Base-by-base conservation (phyloP, 2,113 vertebrate species). In the Carlito syrichta region DNA sequence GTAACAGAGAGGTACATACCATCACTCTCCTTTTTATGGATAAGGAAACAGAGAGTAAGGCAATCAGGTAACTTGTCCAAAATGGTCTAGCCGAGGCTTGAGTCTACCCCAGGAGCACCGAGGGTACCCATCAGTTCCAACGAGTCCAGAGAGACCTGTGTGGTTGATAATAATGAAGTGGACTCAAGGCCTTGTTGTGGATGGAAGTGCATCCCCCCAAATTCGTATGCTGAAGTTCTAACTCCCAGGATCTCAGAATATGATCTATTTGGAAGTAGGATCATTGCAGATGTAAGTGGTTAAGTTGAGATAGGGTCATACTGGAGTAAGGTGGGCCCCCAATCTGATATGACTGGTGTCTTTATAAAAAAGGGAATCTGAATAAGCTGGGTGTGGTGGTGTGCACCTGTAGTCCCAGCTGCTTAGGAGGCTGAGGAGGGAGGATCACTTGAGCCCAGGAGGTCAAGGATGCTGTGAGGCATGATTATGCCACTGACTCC, bases 261-360 rank as follows among this genome's bases (percentile, higher is more conserved):
- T 10, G 22, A 58, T 14, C 52, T 27, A 71, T 7, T 35, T 48
- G 79, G 69, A 76, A 43, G n/a, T 1, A 54, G 56, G 38, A 54
- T 6, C 20, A 7, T 1, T 35, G 58, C 27, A 43, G 27, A 27
- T 16, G 20, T 12, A 45, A 45, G 5, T 30, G 12, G n/a, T 7
- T 1, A 2, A 19, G n/a, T 7, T 1, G 4, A 66, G 50, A 30
- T 4, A 35, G n/a, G 20, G 22, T n/a, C 54, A 16, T 1, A 19
- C 1, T 11, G 19, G 60, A 90, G 35, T 6, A 25, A 35, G 9
- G 40, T 2, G 6, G 84, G n/a, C 6, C 30, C 30, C 7, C 30
- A 8, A 43, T 25, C 40, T n/a, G 22, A 6, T 2, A 32, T 63
- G 69, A 35, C 81, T 11, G 12, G 13, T 17, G 22, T 52, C 56